Base-by-base conservation (phyloP, 2,797 vertebrate genomes). In the Premnoplex brunnescens region DNA sequence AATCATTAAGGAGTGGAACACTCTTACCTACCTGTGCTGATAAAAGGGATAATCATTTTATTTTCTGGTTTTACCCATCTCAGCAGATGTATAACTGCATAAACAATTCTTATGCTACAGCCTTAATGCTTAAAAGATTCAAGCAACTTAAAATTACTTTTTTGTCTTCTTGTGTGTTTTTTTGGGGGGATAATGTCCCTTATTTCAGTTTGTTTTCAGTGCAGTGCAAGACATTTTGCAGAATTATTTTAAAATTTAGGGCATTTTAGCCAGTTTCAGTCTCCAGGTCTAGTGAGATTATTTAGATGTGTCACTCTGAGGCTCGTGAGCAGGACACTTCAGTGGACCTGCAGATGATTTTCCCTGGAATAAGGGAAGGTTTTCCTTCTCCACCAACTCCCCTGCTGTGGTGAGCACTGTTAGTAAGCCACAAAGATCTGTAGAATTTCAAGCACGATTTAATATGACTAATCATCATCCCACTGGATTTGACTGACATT, bases 401-500 rank as follows among this genome's bases (percentile, higher is more conserved):
- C 34, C 2, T 7, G 46, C 69, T 82, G 23, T 5, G 82, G 51
- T 28, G 30, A 89, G 71, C 63, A 48, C 51, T 22, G 7, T 52
- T 56, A 27, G 69, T 41, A 51, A 96, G 58, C 74, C 71, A 13
- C 52, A 51, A 39, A 54, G 60, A 62, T 59, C 20, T 59, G 37
- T 22, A 52, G 71, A 37, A 75, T 92, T 84, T 52, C 59, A 67
- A 56, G 59, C 44, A 87, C 87, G 84, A 73, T 85, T 96, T 91
- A 64, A 39, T 73, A 27, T 55, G 71, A 76, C 48, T 91, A 73
- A 91, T 87, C 71, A n/a, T 60, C 71, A 64, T 92, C 78, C 60
- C 84, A 10, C 75, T 71, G 89, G 86, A 82, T 79, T 88, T 85
- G 69, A 68, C 48, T 92, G 89, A 69, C 71, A 51, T 95, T 94